Base-by-base conservation (phyloP, 2,888 invertebrate species). In the Globia sparganii region DNA sequence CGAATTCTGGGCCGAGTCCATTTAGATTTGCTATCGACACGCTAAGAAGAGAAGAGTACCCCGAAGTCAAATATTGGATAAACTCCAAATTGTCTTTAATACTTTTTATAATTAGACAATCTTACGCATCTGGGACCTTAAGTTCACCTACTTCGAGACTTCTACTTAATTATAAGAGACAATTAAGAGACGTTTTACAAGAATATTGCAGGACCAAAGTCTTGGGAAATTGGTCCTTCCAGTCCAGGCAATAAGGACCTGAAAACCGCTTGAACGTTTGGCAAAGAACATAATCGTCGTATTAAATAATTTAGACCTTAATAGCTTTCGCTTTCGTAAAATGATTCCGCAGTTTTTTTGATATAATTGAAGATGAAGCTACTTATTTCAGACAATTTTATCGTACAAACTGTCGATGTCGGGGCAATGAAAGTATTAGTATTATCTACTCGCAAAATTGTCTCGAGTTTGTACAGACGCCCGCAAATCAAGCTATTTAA, bases 101-200 rank as follows among this genome's bases (percentile, higher is more conserved):
- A 90, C 91, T 92, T 92, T 91, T 92, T 92, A 81, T 92, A 92
- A 92, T 92, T 90, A 91, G 87, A 89, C 90, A 90, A 93, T 93
- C 92, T 91, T 89, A 91, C 91, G 91, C 93, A 93, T 93, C 93
- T 92, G 92, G 88, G 87, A 84, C 88, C 89, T 80, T 81, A 80
- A 89, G 87, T 90, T 91, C 90, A 90, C 92, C 87, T 91, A 90
- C 91, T 91, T 92, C 86, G 83, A 75, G 90, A 91, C 90, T 92
- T 89, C 89, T 86, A 92, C 92, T 92, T 92, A 91, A 93, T 93
- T 93, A 92, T 91, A 90, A 91, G 90, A 92, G 91, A 92, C 92
- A 92, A 93, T 93, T 93, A 93, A 88, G 89, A 84, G 81, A 85
- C 77, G 78, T 85, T 80, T 28, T 74, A 83, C 90, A 83, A 89